These are phyloP conservation scores for Drosophila parvula DNA, from an alignment of 1,140 invertebrate genomes.

Conservation along the genomic window DNA sequence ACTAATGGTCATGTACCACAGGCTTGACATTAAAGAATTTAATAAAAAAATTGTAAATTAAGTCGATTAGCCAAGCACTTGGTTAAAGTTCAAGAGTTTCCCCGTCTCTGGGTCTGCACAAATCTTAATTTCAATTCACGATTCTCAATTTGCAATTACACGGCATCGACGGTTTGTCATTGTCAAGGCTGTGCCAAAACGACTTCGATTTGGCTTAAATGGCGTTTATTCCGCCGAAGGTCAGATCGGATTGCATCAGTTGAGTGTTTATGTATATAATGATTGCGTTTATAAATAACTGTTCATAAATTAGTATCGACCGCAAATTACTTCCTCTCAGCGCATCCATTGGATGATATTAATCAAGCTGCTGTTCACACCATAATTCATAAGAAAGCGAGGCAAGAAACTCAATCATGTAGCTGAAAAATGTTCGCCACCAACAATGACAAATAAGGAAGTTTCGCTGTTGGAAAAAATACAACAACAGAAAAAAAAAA, in stretches of 20 bases:
- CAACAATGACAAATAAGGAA: slow-evolving; percentile 82
- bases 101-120: slow-evolving; percentile 22
- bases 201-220: slow-evolving; percentile 43
- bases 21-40: slow-evolving; percentile 53
- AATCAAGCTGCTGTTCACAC: slow-evolving; percentile 46
- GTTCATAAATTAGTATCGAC: slow-evolving; percentile 30
- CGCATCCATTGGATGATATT: slow-evolving; percentile 34
- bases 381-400: slow-evolving; percentile 44
- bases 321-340: slow-evolving; percentile 22
- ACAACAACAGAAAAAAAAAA: too few species aligned
- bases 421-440: slow-evolving; percentile 56
- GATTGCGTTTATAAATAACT: slow-evolving; percentile 13
- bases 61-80: slow-evolving; percentile 53
- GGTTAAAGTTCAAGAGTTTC: slow-evolving; percentile 67
- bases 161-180: slow-evolving; percentile 59
- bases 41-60: slow-evolving; percentile 58
- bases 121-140: slow-evolving; percentile 62
- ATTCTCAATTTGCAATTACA: slow-evolving; percentile 78
- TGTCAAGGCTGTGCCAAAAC: slow-evolving; percentile 62
- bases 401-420: slow-evolving; percentile 59
- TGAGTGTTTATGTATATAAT: slow-evolving; percentile 31
- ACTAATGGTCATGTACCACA: background rate
- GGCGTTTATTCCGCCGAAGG: slow-evolving; percentile 30
- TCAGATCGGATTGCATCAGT: slow-evolving; percentile 14
- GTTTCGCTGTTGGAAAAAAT: slow-evolving; percentile 46